Evolutionary conservation across 2,888 invertebrate species (phyloP), one percentile per base, ranked within the genome.

Genomic region (Synergus laeviventris): DNA sequence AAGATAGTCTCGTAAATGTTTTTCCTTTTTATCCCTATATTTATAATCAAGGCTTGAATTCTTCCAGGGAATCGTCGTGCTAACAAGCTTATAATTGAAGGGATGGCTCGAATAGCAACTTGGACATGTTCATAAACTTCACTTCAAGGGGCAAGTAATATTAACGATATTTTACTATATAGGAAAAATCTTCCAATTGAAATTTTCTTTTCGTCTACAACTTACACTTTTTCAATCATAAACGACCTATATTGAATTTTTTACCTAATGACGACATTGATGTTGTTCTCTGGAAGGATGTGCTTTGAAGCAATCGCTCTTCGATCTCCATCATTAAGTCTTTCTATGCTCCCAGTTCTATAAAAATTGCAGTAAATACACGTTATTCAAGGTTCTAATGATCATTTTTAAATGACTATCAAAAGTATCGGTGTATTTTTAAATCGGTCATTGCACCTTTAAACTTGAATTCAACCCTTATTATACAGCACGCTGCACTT

Each of bases 251-350:
- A n/a, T 49, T 49, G 1, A n/a, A 75, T 54, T 36, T 76, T 21
- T 64, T 90, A 96, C 96, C 96, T 94, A 81, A 97, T 95, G 42
- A 97, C 97, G 12, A 97, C 97, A 90, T 97, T 97, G 86, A 97
- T 97, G 87, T 96, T 97, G 89, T 97, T 97, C 86, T 96, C 96
- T 38, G 93, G 93, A 77, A 89, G 84, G 45, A 93, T 91, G 83
- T 93, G 93, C 83, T 90, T 91, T 73, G 91, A 91, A 3, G 92
- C 91, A 73, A 92, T 91, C 81, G 92, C 91, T 82, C 91, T 89
- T 82, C 90, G 91, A 81, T 92, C 92, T 75, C 91, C 91, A 70
- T 91, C 91, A 79, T 92, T 90, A 66, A 92, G 84, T 64, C 91
- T 88, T 81, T 92, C 92, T 79, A 92, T 90, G 83, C 92, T 92